Evolutionary conservation across 2,888 invertebrate species (phyloP), one percentile per base, ranked within the genome.

Genomic region (Erynnis tages): DNA sequence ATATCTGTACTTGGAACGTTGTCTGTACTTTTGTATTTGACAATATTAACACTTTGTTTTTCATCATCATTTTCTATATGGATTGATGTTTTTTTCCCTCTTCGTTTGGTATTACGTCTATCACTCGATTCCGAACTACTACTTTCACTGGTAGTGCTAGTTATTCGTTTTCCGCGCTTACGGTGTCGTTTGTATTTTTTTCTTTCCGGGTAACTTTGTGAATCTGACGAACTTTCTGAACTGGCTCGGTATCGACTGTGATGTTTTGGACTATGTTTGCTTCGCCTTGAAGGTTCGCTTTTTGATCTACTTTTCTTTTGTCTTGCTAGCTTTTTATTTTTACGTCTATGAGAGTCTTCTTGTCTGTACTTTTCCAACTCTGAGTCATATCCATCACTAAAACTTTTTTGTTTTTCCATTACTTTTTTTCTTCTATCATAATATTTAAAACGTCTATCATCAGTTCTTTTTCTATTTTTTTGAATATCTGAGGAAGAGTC

Each of bases 341-440:
- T 82, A 47, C 64, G 71, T 29, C 77, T 77, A 16, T 69, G 60
- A 10, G 69, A 64, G 27, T 67, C 65, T 48, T 72, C 66, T 61
- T 72, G 75, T 30, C 65, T 63, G 53, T 71, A 59, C 14, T 64
- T 73, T 58, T 87, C 87, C 38, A 73, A 56, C 60, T 90, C 52
- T 8, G 45, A 14, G 49, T 90, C 90, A 54, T 88, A 89, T 7
- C 90, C 90, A 63, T 90, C 90, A 66, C 90, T 90, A 63, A 90
- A 90, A 67, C 90, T 90, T 66, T 81, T 88, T 70, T 89, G 85
- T 38, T 74, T 61, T 30, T 76, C 76, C 48, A 78, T 65, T 32
- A 78, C 58, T 57, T 76, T 73, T 73, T 85, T 85, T 61, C 81
- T 68, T 32, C 82, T 74, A 52, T 82, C 80, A 50, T 75, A 71